These are phyloP conservation scores for Scaptomyza polygonia DNA, from an alignment of 2,888 invertebrate genomes.

Conservation along the genomic window DNA sequence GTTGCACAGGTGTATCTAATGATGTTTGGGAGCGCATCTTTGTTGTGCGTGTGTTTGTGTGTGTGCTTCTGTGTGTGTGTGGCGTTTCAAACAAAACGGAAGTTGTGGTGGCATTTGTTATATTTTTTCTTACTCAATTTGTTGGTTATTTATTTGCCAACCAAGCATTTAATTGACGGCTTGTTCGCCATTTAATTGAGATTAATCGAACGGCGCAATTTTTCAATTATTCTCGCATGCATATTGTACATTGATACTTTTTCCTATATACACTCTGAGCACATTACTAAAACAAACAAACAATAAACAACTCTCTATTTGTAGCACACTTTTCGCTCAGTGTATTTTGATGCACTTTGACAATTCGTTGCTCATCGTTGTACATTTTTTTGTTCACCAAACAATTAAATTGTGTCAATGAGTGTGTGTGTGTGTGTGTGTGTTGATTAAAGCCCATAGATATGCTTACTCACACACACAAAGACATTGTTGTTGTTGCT, in stretches of 20 bases:
- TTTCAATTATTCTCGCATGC: conserved; percentile 36
- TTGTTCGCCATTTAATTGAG: conserved; percentile 55
- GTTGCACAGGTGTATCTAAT: conserved; percentile 62
- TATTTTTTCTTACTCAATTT: neutral
- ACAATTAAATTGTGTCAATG: conserved; percentile 72
- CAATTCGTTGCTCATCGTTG: conserved; percentile 23
- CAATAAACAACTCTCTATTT: too few species aligned
- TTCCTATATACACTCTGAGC: neutral
- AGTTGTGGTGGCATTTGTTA: conserved; percentile 22
- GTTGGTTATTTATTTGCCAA: neutral
- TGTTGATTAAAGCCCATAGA: conserved; percentile 64
- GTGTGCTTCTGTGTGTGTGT: neutral
- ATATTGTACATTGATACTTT: conserved; percentile 40
- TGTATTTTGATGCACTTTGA: conserved; percentile 19
- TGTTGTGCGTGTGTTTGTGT: neutral
- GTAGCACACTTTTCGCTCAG: conserved; percentile 23
- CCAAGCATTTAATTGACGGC: neutral
- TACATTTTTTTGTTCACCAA: neutral
- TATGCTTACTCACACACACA: conserved; percentile 19
- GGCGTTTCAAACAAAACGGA: conserved; percentile 30
- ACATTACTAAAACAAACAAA: too few species aligned
- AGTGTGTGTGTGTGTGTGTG: conserved; percentile 58
- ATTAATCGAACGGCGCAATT: conserved; percentile 60
- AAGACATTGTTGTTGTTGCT: conserved; percentile 16
- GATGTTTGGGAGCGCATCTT: conserved; percentile 24